A percentile compares a stretch with the other conserved stretches of the same genome.
phyloP scores from a whole-genome alignment of 1,140 invertebrate species.

The Mercenaria mercenaria region DNA sequence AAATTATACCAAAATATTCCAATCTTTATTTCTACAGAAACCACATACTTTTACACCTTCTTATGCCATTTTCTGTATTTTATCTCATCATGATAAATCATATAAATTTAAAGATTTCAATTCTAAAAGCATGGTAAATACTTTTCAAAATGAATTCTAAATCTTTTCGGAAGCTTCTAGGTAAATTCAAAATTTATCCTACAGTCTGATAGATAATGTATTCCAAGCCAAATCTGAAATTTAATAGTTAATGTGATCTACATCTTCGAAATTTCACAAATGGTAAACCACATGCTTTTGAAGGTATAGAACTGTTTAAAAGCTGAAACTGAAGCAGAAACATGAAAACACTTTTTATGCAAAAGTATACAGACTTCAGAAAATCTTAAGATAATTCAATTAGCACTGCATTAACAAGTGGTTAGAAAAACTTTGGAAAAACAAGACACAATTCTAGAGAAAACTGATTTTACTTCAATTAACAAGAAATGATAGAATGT shows the following conservation, averaged over 20 bases:
- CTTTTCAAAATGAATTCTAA: background rate
- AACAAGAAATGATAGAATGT: background rate
- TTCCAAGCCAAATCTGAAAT: background rate
- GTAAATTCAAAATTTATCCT: background rate
- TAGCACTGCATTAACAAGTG: background rate
- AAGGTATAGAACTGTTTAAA: background rate
- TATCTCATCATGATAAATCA: background rate
- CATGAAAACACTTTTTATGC: slow-evolving; percentile 6
- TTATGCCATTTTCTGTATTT: background rate
- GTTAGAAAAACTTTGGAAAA: too few relatives aligned
- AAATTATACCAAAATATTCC: slow-evolving; percentile 9
- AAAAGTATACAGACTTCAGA: too few relatives aligned
- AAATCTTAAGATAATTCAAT: background rate
- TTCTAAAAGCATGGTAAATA: background rate
- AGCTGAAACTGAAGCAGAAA: background rate
- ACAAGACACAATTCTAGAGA: too few relatives aligned
- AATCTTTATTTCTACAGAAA: slow-evolving; percentile 5
- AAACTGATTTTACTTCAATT: background rate
- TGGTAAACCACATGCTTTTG: slow-evolving; percentile 22
- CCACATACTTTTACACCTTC: background rate
- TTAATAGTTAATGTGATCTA: too few relatives aligned
- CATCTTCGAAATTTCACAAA: too few relatives aligned
- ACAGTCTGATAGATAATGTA: background rate
- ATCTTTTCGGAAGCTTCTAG: background rate
- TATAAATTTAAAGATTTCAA: background rate